A percentile compares a stretch with the other conserved stretches of the same genome.
These are phyloP conservation scores for Carcharodon carcharias DNA, from an alignment of 2,797 vertebrate species.

Conservation along the genomic window DNA sequence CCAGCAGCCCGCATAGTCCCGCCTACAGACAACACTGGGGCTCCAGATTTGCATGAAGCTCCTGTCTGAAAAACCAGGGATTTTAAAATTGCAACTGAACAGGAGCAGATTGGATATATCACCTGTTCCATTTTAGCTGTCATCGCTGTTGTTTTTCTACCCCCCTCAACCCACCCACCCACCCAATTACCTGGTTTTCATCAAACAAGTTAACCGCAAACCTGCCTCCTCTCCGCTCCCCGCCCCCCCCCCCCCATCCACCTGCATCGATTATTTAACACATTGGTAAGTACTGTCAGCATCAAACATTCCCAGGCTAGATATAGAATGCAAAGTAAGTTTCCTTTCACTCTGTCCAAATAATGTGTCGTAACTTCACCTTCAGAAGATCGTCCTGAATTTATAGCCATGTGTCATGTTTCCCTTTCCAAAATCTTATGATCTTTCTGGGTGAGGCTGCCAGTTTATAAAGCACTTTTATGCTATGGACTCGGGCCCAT, in stretches of 20 bases:
- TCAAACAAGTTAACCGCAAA: background rate
- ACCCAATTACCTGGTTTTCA: background rate
- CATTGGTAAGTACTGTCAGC: background rate
- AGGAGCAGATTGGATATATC: background rate
- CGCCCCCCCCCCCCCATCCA: background rate
- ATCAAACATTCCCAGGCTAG: background rate
- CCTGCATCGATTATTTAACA: background rate
- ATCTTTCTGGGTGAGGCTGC: background rate
- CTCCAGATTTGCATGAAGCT: background rate
- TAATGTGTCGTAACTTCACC: background rate
- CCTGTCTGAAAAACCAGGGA: background rate
- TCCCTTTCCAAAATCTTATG: background rate
- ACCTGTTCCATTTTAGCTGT: background rate
- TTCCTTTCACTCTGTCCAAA: background rate
- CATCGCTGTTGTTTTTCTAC: background rate
- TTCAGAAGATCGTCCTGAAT: background rate
- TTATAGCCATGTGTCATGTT: background rate
- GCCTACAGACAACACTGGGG: background rate
- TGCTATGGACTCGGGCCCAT: background rate
- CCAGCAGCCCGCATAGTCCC: background rate
- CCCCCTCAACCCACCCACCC: background rate
- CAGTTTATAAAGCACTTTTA: background rate
- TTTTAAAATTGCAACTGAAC: background rate
- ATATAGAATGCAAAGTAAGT: background rate
- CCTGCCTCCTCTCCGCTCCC: too few relatives aligned